Evolutionary conservation across 1,140 invertebrate species (phyloP).

Genomic region (Philotrypesis tridentata): DNA sequence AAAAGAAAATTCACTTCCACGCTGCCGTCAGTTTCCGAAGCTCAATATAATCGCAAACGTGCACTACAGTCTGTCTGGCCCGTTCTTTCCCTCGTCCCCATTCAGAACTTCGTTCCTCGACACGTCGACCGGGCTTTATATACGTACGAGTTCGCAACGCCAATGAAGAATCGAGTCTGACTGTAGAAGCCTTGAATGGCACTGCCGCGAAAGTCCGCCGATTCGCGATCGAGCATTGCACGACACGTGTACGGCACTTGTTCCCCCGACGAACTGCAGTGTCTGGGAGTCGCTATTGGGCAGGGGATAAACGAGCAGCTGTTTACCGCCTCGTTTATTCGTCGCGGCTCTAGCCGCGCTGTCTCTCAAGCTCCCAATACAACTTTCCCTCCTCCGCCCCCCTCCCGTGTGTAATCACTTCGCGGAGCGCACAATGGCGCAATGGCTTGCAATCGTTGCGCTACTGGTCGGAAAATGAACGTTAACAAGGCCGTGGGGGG

Average conservation of each 20-base stretch:
- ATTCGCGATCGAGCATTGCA: neutral
- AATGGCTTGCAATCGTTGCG: neutral
- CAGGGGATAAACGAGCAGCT: slow-evolving; percentile 5
- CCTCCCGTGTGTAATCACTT: slow-evolving; percentile 30
- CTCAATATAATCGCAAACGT: too few relatives aligned
- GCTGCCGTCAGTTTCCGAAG: too few relatives aligned
- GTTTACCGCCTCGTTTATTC: slow-evolving; percentile 23
- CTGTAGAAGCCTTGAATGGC: neutral
- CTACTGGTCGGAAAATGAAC: neutral
- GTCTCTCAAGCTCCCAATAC: too few relatives aligned
- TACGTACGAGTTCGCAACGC: too few relatives aligned
- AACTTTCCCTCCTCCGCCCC: too few relatives aligned
- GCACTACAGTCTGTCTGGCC: too few relatives aligned
- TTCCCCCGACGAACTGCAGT: neutral
- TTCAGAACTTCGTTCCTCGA: too few relatives aligned
- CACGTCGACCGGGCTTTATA: too few relatives aligned
- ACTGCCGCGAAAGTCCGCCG: neutral
- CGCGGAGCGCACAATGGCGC: neutral
- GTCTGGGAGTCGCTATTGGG: slow-evolving; percentile 1
- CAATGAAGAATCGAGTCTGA: neutral
- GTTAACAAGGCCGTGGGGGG: neutral
- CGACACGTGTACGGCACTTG: neutral
- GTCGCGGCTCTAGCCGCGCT: neutral
- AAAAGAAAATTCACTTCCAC: too few relatives aligned
- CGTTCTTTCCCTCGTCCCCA: too few relatives aligned